Evolutionary conservation across 2,797 vertebrate species (phyloP).

Genomic region (Notolabrus celidotus): DNA sequence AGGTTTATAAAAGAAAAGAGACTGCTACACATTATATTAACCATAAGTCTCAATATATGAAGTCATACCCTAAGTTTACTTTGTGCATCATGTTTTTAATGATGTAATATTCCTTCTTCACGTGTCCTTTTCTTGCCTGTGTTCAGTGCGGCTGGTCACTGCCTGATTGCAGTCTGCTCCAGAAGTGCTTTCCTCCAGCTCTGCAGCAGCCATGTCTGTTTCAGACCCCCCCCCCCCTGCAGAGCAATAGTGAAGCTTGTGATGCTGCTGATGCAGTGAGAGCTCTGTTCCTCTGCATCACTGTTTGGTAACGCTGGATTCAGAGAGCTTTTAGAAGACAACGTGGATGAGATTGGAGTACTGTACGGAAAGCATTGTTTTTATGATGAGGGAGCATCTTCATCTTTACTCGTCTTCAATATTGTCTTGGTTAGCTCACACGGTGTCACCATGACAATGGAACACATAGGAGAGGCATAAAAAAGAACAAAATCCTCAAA

Average conservation of each 20-base stretch:
- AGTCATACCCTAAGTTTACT: too few species aligned
- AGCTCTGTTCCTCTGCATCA: slow-evolving; percentile 10
- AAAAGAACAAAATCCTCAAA: neutral
- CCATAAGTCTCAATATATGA: too few species aligned
- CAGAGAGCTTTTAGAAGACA: neutral
- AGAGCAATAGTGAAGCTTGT: slow-evolving; percentile 31
- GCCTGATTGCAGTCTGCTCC: slow-evolving; percentile 10
- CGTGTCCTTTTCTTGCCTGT: neutral
- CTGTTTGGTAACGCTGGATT: slow-evolving; percentile 13
- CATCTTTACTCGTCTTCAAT: neutral
- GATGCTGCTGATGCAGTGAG: slow-evolving; percentile 26
- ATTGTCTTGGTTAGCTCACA: neutral
- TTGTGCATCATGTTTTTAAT: neutral
- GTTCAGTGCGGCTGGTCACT: neutral
- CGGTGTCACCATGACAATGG: slow-evolving; percentile 17
- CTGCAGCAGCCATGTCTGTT: slow-evolving; percentile 31
- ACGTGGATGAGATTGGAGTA: neutral
- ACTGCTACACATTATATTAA: too few species aligned
- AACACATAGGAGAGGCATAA: too few species aligned
- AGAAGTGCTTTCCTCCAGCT: slow-evolving; percentile 34
- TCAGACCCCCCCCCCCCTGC: slow-evolving; percentile 14
- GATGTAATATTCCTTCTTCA: slow-evolving; percentile 13
- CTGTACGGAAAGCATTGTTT: neutral
- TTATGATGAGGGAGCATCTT: neutral
- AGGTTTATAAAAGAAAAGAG: too few species aligned